Percentiles rank a stretch among this genome's conserved stretches.
Conservation (phyloP, 2,888 invertebrate species). For the Mythimna impura region DNA sequence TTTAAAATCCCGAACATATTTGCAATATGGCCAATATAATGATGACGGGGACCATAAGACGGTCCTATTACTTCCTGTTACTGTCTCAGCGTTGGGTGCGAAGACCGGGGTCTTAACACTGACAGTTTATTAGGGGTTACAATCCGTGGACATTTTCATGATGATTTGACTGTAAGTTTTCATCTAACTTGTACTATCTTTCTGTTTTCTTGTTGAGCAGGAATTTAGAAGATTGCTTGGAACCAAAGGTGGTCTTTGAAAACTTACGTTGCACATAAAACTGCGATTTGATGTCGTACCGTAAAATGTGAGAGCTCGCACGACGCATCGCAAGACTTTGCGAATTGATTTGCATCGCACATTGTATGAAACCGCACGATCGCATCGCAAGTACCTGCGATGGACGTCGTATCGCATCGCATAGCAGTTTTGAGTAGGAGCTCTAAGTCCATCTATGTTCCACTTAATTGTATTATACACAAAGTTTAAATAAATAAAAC, state of each 20-base stretch:
- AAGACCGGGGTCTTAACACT: conserved; percentile 14
- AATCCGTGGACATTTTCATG: conserved; percentile 22
- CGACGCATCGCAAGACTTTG: too few species aligned
- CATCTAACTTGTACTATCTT: neutral
- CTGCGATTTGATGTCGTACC: too few species aligned
- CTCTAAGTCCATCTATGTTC: too few species aligned
- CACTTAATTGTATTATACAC: too few species aligned
- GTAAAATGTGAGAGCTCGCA: too few species aligned
- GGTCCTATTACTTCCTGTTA: conserved; percentile 33
- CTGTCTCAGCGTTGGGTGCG: conserved; percentile 9
- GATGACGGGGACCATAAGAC: conserved; percentile 9
- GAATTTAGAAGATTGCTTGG: neutral
- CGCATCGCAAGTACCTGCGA: too few species aligned
- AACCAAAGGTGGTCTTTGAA: neutral
- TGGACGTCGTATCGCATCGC: too few species aligned
- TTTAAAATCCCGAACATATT: conserved; percentile 11
- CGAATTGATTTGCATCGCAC: too few species aligned
- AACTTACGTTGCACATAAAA: too few species aligned
- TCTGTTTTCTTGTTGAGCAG: neutral
- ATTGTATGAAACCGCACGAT: too few species aligned
- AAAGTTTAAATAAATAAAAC: too few species aligned
- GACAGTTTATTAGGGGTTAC: conserved; percentile 28
- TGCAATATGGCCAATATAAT: conserved; percentile 39
- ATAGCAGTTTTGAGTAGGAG: too few species aligned
- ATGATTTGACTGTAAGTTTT: conserved; percentile 20